Base-by-base conservation (phyloP, 2,888 invertebrate species). In the Tinea pellionella region DNA sequence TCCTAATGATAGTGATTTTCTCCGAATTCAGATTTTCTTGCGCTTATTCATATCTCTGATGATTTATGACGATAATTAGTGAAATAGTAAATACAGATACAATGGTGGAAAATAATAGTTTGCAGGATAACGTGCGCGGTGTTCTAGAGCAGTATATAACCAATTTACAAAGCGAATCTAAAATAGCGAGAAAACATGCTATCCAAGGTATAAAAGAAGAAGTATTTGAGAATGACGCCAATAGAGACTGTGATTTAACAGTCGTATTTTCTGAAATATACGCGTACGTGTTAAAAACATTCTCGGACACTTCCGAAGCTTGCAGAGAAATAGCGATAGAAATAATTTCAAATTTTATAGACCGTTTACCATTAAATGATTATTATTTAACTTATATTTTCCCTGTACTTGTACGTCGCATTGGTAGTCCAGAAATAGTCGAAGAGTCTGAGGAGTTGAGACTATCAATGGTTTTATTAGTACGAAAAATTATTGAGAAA, bases 381-480 rank as follows among this genome's bases (percentile, higher is more conserved):
- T 93, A 92, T 63, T 92, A 93, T 73, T 81, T 96, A 59, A 90
- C 92, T 0, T 93, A 93, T 64, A 82, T 96, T 13, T 82, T 96
- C 37, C 94, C 95, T 0, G 90, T 93, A 0, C 72, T 97, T 62
- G 90, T 91, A 0, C 92, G 93, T 66, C 90, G 96, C 62, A 89
- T 97, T 64, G 95, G 94, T 0, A 90, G 91, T 61, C 89, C 91
- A 42, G 96, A 96, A 74, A 88, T 93, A 0, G 73, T 90, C 1
- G 90, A 91, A 66, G 83, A 89, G 37, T 86, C 87, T 0, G 97
- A 98, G 80, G 97, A 98, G 88, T 89, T 97, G 51, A 90, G 97
- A 24, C 73, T 95, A 11, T 80, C 90, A 43, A 85, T 94, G 59
- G 76, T 96, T 0, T 73, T 87, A 61, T 87, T 96, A 53, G 75